Evolutionary conservation across 2,797 vertebrate genomes (phyloP), one percentile per base, ranked within the genome.

Genomic region (Merluccius polli): DNA sequence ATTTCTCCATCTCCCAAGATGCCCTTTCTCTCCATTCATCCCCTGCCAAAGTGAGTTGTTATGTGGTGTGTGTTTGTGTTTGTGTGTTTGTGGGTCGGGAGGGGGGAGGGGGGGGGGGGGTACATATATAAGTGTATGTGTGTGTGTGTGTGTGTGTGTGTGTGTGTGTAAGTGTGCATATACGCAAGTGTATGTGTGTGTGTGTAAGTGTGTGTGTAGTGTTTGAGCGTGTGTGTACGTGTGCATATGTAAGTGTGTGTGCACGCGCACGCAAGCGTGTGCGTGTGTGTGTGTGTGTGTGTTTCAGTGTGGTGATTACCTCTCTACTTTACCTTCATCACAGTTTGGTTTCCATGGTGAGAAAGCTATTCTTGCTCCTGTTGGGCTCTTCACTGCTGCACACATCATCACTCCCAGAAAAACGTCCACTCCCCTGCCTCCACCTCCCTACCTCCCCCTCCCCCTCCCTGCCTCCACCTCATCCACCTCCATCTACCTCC

Each of bases 271-370:
- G 73, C 68, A 30, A 29, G 52, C 65, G 30, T 74, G 73, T 63
- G 35, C 41, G 63, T 68, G 32, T 48, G 63, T 12, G 38, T 44
- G 74, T 32, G 67, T 35, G 74, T 31, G 74, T 52, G 38, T 52
- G 68, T 33, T 16, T 27, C 16, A 16, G 16, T 41, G n/a, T 16
- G 4, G 67, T 70, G 67, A 68, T 68, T 74, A 74, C 73, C n/a
- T n/a, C 32, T 67, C 59, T 68, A 33, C 32, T 74, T 74, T 74
- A 74, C 44, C 73, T 63, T 38, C 31, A 59, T 44, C n/a, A 35
- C 52, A 74, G 48, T 32, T 71, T 74, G 70, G 77, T 79, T 84
- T 52, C 80, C 72, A 75, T 76, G 76, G 76, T 74, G 78, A 84
- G 69, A 71, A 76, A 76, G 59, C 59, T 41, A 29, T 70, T 32